Evolutionary conservation across 1,140 invertebrate genomes (phyloP).

Genomic region (Drosophila mauritiana): DNA sequence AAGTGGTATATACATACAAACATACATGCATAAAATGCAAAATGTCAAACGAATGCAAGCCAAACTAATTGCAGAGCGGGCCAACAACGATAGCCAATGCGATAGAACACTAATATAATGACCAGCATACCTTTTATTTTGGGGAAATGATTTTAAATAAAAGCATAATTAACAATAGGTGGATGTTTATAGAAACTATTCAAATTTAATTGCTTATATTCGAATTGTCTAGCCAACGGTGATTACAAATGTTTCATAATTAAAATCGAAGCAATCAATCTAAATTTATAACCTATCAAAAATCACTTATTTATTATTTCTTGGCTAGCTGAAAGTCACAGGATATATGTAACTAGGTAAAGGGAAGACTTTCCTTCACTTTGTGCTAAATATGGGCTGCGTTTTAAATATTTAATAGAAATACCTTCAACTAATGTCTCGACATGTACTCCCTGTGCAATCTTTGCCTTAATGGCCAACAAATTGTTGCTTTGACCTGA

Average conservation of each 20-base stretch:
- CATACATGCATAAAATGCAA: slow-evolving; percentile 18
- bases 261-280: no score
- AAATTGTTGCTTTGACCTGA: slow-evolving; percentile 52
- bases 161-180: not conserved
- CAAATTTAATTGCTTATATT: no score
- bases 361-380: not conserved
- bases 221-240: no score
- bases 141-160: slow-evolving; percentile 10
- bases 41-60: slow-evolving; percentile 73
- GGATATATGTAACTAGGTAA: no score
- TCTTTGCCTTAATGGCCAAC: slow-evolving; percentile 49
- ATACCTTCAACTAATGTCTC: slow-evolving; percentile 6
- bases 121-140: slow-evolving; percentile 15
- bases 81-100: slow-evolving; percentile 11
- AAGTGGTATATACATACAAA: slow-evolving; percentile 1
- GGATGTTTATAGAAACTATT: no score
- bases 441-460: slow-evolving; percentile 22
- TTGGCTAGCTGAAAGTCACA: not conserved
- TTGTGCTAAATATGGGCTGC: slow-evolving; percentile 8
- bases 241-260: no score
- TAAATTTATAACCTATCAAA: not conserved
- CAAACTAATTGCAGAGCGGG: slow-evolving; percentile 75
- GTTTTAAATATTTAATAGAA: slow-evolving; percentile 56
- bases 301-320: not conserved
- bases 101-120: slow-evolving; percentile 59